phyloP scores from a whole-genome alignment of 2,888 invertebrate species.

The Xestia rhomboidea region DNA sequence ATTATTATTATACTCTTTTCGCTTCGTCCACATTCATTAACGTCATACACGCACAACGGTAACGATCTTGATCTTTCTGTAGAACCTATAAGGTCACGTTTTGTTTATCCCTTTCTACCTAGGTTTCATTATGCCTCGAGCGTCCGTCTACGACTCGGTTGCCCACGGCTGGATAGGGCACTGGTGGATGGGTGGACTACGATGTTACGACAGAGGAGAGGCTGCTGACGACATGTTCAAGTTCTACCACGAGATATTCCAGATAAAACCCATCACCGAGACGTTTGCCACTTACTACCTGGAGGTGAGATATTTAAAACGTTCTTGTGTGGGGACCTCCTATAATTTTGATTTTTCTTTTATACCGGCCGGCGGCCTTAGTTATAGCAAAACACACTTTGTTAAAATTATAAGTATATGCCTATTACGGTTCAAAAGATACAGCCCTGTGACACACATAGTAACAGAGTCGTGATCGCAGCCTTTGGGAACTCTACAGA shows the following conservation, averaged over 20 bases:
- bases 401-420: neutral
- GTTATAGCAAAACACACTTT: too few relatives aligned
- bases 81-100: neutral
- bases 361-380: too few relatives aligned
- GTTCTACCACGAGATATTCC: constrained; percentile 85
- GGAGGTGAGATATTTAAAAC: constrained; percentile 69
- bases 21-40: neutral
- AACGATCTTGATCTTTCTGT: neutral
- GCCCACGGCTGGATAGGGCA: constrained; percentile 82
- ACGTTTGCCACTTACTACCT: constrained; percentile 78
- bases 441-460: too few relatives aligned
- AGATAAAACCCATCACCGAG: constrained; percentile 70
- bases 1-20: neutral
- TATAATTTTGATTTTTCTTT: neutral
- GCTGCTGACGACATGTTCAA: constrained; percentile 77
- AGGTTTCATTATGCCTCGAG: constrained; percentile 82
- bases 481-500: too few relatives aligned
- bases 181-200: constrained; percentile 85
- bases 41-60: neutral
- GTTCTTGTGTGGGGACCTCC: neutral
- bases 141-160: constrained; percentile 68
- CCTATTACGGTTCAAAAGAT: neutral
- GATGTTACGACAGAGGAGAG: constrained; percentile 83
- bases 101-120: neutral
- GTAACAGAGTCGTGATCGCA: too few relatives aligned